Evolutionary conservation across 2,797 vertebrate genomes (phyloP).

Genomic region (Gobionotothen gibberifrons): DNA sequence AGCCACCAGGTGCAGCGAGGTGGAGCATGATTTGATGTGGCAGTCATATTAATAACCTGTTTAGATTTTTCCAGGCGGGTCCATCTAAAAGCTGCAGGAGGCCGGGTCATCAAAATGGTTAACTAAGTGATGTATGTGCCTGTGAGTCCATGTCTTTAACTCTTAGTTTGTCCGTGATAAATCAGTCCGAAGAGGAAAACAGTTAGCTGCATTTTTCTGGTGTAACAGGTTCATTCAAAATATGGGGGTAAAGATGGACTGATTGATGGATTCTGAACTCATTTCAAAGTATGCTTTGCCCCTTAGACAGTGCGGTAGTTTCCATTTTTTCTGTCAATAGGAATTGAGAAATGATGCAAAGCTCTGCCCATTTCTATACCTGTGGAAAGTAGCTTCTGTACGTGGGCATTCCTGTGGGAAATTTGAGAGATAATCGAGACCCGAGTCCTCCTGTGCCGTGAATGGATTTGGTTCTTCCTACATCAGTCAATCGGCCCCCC

Average conservation of each 20-base stretch:
- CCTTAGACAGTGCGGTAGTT: background rate
- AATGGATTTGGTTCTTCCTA: too few species aligned
- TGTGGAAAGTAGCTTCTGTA: too few species aligned
- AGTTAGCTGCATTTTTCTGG: background rate
- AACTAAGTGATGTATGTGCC: conserved; percentile 18
- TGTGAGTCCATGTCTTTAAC: conserved; percentile 1
- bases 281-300: background rate
- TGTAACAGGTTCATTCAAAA: background rate
- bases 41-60: conserved; percentile 12
- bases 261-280: background rate
- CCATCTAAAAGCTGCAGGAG: background rate
- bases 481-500: too few species aligned
- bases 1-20: background rate
- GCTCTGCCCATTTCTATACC: background rate
- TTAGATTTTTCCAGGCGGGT: conserved; percentile 1
- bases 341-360: background rate
- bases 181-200: background rate
- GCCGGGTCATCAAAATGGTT: background rate
- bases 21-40: background rate
- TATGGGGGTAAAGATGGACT: background rate
- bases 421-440: background rate
- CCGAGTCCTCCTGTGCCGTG: background rate
- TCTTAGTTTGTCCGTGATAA: background rate
- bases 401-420: background rate
- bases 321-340: background rate